Percentiles rank a stretch among this genome's conserved stretches.
Evolutionary conservation across 2,888 invertebrate species (phyloP).

Genomic region (Microdon myrmicae): DNA sequence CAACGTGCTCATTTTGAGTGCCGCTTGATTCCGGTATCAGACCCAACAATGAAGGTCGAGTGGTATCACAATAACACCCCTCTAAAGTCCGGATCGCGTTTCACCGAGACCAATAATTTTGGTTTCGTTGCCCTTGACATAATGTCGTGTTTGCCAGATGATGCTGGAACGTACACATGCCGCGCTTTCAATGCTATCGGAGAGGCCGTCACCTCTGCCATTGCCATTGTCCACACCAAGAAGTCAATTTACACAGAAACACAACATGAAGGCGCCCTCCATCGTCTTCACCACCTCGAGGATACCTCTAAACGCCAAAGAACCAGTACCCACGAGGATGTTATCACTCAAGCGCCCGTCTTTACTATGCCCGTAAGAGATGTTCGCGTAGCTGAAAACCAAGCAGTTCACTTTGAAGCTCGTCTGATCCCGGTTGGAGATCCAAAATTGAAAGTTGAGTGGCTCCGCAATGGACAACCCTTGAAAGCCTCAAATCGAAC

Average conservation of each 20-base stretch:
- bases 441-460: conserved; percentile 90
- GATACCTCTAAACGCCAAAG: conserved; percentile 80
- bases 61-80: conserved; percentile 95
- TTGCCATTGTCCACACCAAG: conserved; percentile 82
- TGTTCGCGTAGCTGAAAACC: conserved; percentile 86
- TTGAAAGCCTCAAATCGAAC: conserved; percentile 92
- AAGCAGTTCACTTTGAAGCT: conserved; percentile 94
- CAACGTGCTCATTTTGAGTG: conserved; percentile 96
- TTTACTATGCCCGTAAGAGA: conserved; percentile 93
- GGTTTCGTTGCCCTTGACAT: conserved; percentile 98
- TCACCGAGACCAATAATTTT: conserved; percentile 95
- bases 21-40: conserved; percentile 92
- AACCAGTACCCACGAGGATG: conserved; percentile 80
- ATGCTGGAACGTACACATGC: conserved; percentile 95
- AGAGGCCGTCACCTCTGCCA: conserved; percentile 91
- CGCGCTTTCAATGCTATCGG: conserved; percentile 91
- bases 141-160: conserved; percentile 93
- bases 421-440: conserved; percentile 94
- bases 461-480: conserved; percentile 91
- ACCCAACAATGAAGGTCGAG: conserved; percentile 91
- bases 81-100: conserved; percentile 92
- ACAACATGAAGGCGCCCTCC: conserved; percentile 86
- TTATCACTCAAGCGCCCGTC: conserved; percentile 86
- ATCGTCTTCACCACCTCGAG: conserved; percentile 84
- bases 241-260: conserved; percentile 89